These are phyloP conservation scores for Corvus cornix DNA, from an alignment of 2,113 vertebrate genomes.

Conservation along the genomic window DNA sequence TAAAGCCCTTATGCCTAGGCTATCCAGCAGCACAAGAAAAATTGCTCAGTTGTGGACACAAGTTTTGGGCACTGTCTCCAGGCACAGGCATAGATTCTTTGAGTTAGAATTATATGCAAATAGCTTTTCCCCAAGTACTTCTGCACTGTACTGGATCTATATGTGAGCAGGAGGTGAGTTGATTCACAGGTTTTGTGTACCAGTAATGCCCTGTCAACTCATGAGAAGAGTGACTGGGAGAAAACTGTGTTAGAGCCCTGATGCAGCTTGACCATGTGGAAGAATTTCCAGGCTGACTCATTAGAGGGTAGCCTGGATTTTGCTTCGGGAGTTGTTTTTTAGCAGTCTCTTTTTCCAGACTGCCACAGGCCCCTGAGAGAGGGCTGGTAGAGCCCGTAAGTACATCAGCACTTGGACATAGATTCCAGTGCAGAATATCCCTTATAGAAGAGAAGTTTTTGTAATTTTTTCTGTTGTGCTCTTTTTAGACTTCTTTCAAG, in stretches of 20 bases:
- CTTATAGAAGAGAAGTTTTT: background rate
- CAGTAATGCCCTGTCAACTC: background rate
- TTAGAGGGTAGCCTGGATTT: background rate
- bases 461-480: background rate
- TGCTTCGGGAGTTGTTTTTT: background rate
- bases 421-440: background rate
- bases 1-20: background rate
- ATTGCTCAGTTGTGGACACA: background rate
- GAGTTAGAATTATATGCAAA: too few relatives aligned
- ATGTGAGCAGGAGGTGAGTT: background rate
- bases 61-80: background rate
- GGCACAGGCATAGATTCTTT: background rate
- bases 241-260: background rate
- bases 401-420: background rate
- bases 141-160: background rate
- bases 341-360: background rate
- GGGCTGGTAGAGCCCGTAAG: accelerated
- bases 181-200: background rate
- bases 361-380: background rate
- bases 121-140: background rate
- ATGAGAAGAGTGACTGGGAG: background rate
- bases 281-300: background rate
- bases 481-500: background rate
- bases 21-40: background rate
- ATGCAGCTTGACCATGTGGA: background rate